These are phyloP conservation scores for Ophthalmolycus amberensis DNA, from an alignment of 2,113 vertebrate species.

Conservation along the genomic window DNA sequence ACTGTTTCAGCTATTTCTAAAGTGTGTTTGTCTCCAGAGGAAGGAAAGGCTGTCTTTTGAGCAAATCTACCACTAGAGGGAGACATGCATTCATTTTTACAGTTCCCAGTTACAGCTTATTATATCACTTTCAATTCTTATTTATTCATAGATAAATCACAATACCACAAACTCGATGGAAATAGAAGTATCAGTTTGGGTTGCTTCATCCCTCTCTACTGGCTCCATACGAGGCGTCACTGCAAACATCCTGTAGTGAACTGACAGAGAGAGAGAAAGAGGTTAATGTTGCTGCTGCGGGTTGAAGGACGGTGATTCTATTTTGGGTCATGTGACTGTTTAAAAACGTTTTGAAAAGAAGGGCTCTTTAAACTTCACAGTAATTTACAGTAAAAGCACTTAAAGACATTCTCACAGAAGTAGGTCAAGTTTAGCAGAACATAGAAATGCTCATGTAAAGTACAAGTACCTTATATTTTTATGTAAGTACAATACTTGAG, in stretches of 20 bases:
- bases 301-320: too few species aligned
- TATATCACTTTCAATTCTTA: not conserved
- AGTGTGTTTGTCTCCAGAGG: not conserved
- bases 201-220: constrained; percentile 21
- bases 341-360: not conserved
- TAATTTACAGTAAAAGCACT: not conserved
- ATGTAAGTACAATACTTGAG: too few species aligned
- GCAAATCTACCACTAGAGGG: not conserved
- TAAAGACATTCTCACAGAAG: not conserved
- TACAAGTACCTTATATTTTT: too few species aligned
- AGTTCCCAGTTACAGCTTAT: not conserved
- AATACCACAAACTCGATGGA: constrained; percentile 76
- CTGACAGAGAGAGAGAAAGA: constrained; percentile 54
- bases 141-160: not conserved
- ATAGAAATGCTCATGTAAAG: too few species aligned
- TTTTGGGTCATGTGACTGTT: not conserved
- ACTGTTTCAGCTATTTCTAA: not conserved
- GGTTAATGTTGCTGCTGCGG: not conserved
- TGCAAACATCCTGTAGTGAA: constrained; percentile 80
- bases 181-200: constrained; percentile 45
- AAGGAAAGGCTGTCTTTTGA: not conserved
- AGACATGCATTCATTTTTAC: not conserved
- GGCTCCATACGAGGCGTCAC: constrained; percentile 71
- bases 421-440: too few species aligned
- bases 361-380: not conserved